Percentiles rank a stretch among this genome's conserved stretches.
phyloP scores from a whole-genome alignment of 1,140 invertebrate species.

The Drosophila nasuta region DNA sequence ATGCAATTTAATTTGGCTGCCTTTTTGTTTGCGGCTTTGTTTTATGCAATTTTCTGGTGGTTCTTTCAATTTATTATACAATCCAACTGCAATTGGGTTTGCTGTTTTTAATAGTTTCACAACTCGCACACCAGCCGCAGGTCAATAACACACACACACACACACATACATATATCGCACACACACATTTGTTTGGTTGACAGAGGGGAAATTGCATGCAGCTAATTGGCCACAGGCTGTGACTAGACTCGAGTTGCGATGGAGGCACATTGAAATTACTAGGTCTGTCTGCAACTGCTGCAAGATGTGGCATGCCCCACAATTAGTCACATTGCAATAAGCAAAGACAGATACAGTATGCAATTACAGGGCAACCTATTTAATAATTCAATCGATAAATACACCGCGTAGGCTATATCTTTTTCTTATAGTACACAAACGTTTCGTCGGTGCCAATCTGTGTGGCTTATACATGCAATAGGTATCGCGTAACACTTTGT shows the following conservation, averaged over 20 bases:
- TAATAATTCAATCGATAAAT: slow-evolving; percentile 38
- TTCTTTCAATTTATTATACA: slow-evolving; percentile 78
- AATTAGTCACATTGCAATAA: slow-evolving; percentile 7
- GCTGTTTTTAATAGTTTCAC: slow-evolving; percentile 56
- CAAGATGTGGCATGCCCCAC: slow-evolving; percentile 46
- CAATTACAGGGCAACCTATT: slow-evolving; percentile 39
- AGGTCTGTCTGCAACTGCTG: slow-evolving; percentile 39
- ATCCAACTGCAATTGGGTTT: slow-evolving; percentile 44
- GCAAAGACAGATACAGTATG: slow-evolving; percentile 8
- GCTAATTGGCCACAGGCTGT: slow-evolving; percentile 64
- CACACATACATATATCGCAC: slow-evolving; percentile 19
- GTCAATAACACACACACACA: slow-evolving; percentile 43
- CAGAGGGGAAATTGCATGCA: slow-evolving; percentile 76
- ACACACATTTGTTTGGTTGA: slow-evolving; percentile 54
- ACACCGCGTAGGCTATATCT: slow-evolving; percentile 23
- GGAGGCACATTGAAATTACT: slow-evolving; percentile 46
- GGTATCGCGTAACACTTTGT: not conserved
- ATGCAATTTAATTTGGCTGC: slow-evolving; percentile 73
- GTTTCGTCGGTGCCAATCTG: slow-evolving; percentile 54
- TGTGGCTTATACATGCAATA: slow-evolving; percentile 34
- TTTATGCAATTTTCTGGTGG: slow-evolving; percentile 74
- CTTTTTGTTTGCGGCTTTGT: slow-evolving; percentile 72
- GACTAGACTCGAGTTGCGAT: slow-evolving; percentile 43
- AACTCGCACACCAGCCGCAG: slow-evolving; percentile 31
- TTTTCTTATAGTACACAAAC: slow-evolving; percentile 27